A percentile compares a stretch with the other conserved stretches of the same genome.
These are phyloP conservation scores for Lerema accius DNA, from an alignment of 1,140 invertebrate species.

Conservation along the genomic window DNA sequence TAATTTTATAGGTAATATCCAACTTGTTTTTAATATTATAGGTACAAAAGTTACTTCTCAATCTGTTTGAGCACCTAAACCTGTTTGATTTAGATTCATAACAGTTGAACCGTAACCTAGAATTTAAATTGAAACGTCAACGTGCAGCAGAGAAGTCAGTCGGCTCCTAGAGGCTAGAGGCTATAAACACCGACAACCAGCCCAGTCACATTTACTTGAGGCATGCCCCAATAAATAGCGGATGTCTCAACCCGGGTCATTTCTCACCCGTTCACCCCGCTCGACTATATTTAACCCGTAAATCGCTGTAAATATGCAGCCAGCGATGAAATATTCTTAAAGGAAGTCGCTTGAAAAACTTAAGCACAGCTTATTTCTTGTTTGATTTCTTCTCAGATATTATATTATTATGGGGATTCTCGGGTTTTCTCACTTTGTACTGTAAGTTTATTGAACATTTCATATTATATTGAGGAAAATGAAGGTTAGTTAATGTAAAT, in stretches of 20 bases:
- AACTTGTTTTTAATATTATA: too few relatives aligned
- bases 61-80: too few relatives aligned
- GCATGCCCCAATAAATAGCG: constrained; percentile 52
- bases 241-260: constrained; percentile 36
- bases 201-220: constrained; percentile 47
- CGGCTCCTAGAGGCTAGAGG: background rate
- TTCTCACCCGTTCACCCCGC: constrained; percentile 45
- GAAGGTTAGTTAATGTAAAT: too few relatives aligned
- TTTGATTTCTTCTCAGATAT: background rate
- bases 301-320: constrained; percentile 38
- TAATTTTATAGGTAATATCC: too few relatives aligned
- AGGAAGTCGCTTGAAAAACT: constrained; percentile 8
- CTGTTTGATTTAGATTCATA: too few relatives aligned
- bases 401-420: background rate
- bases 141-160: constrained; percentile 6
- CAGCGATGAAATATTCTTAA: constrained; percentile 29
- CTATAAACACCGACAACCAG: constrained; percentile 19
- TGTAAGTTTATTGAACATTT: too few relatives aligned
- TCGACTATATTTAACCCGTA: constrained; percentile 34
- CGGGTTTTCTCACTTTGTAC: too few relatives aligned
- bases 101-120: too few relatives aligned
- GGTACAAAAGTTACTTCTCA: too few relatives aligned
- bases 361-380: background rate
- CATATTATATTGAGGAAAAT: too few relatives aligned
- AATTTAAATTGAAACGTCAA: too few relatives aligned